Conservation (phyloP, 2,888 invertebrate genomes). For the Andrena dorsata region DNA sequence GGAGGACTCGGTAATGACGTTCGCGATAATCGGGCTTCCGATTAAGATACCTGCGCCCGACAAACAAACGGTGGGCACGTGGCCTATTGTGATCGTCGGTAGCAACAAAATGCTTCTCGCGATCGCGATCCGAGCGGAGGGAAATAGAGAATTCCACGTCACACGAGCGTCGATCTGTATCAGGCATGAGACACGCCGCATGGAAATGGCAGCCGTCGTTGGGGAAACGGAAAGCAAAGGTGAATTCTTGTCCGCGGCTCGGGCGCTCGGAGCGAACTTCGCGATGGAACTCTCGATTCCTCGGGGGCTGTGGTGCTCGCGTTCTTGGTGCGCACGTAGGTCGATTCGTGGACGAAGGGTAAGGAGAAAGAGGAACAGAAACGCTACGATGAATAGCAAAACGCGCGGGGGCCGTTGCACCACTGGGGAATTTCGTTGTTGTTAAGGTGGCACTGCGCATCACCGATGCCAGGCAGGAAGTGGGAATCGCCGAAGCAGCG, state of each 20-base stretch:
- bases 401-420: slow-evolving; percentile 71
- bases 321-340: background rate
- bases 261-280: background rate
- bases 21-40: slow-evolving; percentile 65
- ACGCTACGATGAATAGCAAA: slow-evolving; percentile 62
- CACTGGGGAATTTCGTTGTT: slow-evolving; percentile 81
- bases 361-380: slow-evolving; percentile 36
- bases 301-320: background rate
- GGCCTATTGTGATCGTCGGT: slow-evolving; percentile 50
- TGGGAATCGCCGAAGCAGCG: slow-evolving; percentile 77
- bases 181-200: background rate
- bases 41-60: slow-evolving; percentile 63
- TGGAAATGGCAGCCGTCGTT: background rate
- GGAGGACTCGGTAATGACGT: slow-evolving; percentile 49
- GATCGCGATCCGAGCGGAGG: slow-evolving; percentile 26
- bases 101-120: slow-evolving; percentile 46
- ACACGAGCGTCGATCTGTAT: slow-evolving; percentile 8
- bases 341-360: slow-evolving; percentile 4
- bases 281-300: background rate
- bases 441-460: slow-evolving; percentile 84
- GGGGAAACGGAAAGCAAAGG: background rate
- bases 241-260: background rate
- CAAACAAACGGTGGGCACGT: slow-evolving; percentile 56
- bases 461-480: slow-evolving; percentile 84
- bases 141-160: background rate